Conservation (phyloP, 2,797 vertebrate genomes). For the Rhinoraja longicauda region DNA sequence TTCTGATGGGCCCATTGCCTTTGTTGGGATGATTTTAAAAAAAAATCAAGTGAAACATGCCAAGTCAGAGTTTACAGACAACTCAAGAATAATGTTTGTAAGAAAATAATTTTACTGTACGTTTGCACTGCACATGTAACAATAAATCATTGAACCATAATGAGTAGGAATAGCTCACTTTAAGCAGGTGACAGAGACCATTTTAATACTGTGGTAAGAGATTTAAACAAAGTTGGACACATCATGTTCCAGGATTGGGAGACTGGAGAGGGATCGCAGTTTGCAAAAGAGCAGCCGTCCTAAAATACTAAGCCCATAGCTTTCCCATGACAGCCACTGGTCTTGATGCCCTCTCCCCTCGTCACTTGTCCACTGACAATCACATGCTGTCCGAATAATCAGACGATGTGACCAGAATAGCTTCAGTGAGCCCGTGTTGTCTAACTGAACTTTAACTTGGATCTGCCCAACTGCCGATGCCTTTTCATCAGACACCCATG, state of each 20-base stretch:
- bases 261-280: neutral
- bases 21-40: too few relatives aligned
- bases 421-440: neutral
- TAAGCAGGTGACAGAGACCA: neutral
- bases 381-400: neutral
- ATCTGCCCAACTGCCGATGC: neutral
- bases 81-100: neutral
- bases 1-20: too few relatives aligned
- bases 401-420: neutral
- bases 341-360: neutral
- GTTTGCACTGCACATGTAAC: too few relatives aligned
- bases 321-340: neutral
- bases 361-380: neutral
- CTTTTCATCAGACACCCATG: neutral
- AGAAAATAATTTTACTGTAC: too few relatives aligned
- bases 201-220: neutral
- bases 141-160: too few relatives aligned
- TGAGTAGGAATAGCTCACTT: neutral
- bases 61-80: neutral
- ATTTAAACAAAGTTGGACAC: neutral
- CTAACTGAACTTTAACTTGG: neutral
- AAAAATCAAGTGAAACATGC: too few relatives aligned
- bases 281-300: neutral
- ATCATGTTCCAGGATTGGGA: neutral
- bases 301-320: neutral